phyloP scores from a whole-genome alignment of 2,797 vertebrate genomes.

The Cyclura pinguis region DNA sequence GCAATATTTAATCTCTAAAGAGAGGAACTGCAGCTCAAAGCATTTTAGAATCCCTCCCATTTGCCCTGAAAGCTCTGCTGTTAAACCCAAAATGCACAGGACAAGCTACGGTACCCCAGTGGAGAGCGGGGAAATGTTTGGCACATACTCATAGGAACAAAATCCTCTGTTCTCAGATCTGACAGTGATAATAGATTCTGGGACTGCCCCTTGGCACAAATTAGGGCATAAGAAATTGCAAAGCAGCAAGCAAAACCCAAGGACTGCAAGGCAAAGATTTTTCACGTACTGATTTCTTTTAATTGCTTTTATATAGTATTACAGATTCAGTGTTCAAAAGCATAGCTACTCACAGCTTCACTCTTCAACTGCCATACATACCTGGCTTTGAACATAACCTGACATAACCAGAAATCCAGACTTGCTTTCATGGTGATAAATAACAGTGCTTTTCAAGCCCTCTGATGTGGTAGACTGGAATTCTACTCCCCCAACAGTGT shows the following conservation, averaged over 20 bases:
- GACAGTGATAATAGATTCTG: background rate
- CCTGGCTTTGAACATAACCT: background rate
- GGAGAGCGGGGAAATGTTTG: background rate
- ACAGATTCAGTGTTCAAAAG: background rate
- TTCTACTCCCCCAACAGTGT: no score
- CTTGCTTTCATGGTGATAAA: background rate
- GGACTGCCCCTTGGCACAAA: background rate
- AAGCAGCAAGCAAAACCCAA: background rate
- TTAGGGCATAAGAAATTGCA: background rate
- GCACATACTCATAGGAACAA: background rate
- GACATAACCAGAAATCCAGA: no score
- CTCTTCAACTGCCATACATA: background rate
- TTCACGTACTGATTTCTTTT: background rate
- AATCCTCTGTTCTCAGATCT: background rate
- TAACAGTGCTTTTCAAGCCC: no score
- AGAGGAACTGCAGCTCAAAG: background rate
- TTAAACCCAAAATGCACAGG: background rate
- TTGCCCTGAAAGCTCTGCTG: background rate
- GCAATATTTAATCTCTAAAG: conserved; percentile 9
- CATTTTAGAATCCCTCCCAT: background rate
- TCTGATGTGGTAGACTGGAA: no score
- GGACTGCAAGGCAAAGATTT: background rate
- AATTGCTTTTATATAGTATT: background rate
- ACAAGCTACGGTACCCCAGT: background rate
- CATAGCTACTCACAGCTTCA: background rate